Evolutionary conservation across 2,113 vertebrate genomes (phyloP), one percentile per base, ranked within the genome.

Genomic region (Hydropotes inermis): DNA sequence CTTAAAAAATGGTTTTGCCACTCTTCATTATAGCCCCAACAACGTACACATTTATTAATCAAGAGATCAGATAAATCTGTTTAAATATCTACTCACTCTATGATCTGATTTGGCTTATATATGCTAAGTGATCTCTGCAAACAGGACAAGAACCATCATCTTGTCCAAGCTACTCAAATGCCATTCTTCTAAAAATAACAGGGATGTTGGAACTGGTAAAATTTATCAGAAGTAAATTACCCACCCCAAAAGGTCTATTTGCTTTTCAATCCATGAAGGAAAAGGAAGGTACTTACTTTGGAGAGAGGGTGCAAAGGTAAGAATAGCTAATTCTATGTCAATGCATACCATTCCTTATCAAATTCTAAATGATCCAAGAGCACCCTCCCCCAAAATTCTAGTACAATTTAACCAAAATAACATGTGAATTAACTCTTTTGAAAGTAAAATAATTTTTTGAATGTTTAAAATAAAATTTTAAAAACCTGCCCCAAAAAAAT

Each of bases 121-220:
- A 96, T 33, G 70, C n/a, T 50, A 87, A 28, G 45, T 50, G 85
- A 96, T 78, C 52, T 87, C 33, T 89, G 39, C n/a, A 92, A 96
- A 86, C 7, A 89, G 36, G 83, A 57, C 92, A 97, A 92, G 55
- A 67, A 87, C 55, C 84, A 95, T 90, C 28, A 95, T 36, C 39
- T 55, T 61, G 54, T 86, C 88, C 70, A 76, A 92, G 54, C 19
- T 57, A 61, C 43, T 87, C 85, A 87, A 87, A 92, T 57, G 54
- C 28, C 91, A 81, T 82, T 93, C 60, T 83, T 92, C 70, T 94
- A 96, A 92, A 97, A 84, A 67, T 55, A 96, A 90, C n/a, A 78
- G 28, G 33, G 78, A 96, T 39, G 25, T 13, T 79, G 4, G 54
- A 90, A 27, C 57, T 82, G 47, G 39, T 97, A 27, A 93, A 89